A percentile compares a stretch with the other conserved stretches of the same genome.
phyloP scores from a whole-genome alignment of 2,797 vertebrate species.

The Loris lydekkerianus region DNA sequence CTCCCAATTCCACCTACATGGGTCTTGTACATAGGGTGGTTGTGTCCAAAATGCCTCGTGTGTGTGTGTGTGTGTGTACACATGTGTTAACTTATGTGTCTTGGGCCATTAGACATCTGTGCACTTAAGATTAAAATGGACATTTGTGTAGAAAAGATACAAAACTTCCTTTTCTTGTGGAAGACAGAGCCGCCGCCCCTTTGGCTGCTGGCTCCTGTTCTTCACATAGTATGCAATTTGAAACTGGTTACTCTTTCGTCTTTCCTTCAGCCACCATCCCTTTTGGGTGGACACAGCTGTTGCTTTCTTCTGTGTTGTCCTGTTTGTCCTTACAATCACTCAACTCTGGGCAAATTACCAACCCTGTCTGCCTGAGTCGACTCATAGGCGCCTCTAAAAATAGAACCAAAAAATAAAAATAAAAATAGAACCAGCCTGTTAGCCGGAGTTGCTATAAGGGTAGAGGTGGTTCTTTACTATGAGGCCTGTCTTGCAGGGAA shows the following conservation, averaged over 20 bases:
- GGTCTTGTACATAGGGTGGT: not conserved
- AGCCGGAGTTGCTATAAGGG: not conserved
- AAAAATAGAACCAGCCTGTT: not conserved
- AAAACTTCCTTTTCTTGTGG: not conserved
- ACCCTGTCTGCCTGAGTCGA: too few species aligned
- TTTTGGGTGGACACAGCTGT: not conserved
- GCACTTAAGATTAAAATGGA: not conserved
- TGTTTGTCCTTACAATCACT: fast-evolving
- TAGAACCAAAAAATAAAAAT: not conserved
- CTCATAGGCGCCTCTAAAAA: not conserved
- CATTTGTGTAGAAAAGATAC: not conserved
- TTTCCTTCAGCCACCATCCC: too few species aligned
- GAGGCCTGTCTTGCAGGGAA: not conserved
- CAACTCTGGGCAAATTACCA: not conserved
- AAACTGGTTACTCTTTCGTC: fast-evolving
- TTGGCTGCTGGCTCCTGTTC: not conserved
- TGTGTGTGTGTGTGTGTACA: too few species aligned
- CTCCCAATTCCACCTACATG: fast-evolving
- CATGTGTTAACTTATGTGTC: not conserved
- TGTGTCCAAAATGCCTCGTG: not conserved
- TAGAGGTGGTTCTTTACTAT: not conserved
- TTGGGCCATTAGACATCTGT: not conserved
- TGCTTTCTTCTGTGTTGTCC: not conserved
- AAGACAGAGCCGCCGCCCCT: not conserved
- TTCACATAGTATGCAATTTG: not conserved